Base-by-base conservation (phyloP, 2,888 invertebrate species). In the Volucella bombylans region DNA sequence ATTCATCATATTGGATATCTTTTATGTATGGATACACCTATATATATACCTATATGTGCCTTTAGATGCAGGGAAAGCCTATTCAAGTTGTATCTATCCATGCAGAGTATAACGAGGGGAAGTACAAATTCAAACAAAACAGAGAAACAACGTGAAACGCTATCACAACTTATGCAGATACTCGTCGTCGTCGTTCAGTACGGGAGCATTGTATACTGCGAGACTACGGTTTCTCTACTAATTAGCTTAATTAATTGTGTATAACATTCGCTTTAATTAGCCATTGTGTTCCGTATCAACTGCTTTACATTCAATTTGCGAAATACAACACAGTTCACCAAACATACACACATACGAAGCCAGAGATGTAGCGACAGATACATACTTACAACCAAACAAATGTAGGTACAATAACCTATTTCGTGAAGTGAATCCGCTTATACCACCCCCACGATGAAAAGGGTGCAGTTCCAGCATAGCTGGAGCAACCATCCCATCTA, bases 201-300 rank as follows among this genome's bases (percentile, higher is more conserved):
- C 72, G 71, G 65, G 71, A 81, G 71, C 68, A 77, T 77, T 81
- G 85, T 77, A 62, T 77, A 76, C 43, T 52, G 67, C 45, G 68
- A 72, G 68, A 62, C 85, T 81, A 86, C 61, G 82, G 77, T 87
- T 87, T 86, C 87, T 87, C 81, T 85, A 87, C 88, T 88, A 88
- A 88, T 88, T 88, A 88, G 88, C 88, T 88, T 88, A 88, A 88
- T 88, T 88, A 88, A 88, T 87, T 88, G 88, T 87, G 87, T 88
- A 87, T 87, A 88, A 88, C 88, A 88, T 87, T 88, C 87, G 86
- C 87, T 87, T 87, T 88, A 88, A 88, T 88, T 88, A 88, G 87
- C 88, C 87, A 88, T 88, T 87, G 88, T 87, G 82, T 83, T 87
- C 80, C 77, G 86, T 87, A 87, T 85, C 82, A 87, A 88, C 87